Evolutionary conservation across 1,140 invertebrate genomes (phyloP).

Genomic region (Hormaphis cornu): DNA sequence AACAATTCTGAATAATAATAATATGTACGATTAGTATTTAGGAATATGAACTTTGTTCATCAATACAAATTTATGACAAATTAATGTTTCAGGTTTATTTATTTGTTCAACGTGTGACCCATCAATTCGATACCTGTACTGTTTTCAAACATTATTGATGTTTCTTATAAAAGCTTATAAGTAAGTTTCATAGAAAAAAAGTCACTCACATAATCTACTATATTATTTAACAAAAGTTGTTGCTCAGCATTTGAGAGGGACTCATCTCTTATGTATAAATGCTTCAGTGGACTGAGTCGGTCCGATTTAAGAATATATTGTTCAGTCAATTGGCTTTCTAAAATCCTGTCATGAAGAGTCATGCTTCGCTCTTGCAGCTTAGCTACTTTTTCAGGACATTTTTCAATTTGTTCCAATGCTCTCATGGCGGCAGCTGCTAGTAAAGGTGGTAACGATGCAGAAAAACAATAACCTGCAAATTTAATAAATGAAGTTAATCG

Average conservation of each 20-base stretch:
- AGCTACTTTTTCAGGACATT: constrained; percentile 53
- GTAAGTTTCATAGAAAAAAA: too few relatives aligned
- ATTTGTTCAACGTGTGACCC: too few relatives aligned
- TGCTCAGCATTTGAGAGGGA: constrained; percentile 38
- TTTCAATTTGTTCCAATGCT: constrained; percentile 65
- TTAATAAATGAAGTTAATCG: constrained; percentile 27
- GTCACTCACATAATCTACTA: constrained; percentile 32
- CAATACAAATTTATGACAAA: too few relatives aligned
- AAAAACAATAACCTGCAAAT: constrained; percentile 82
- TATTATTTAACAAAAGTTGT: constrained; percentile 17
- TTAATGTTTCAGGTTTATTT: too few relatives aligned
- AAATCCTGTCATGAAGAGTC: constrained; percentile 45
- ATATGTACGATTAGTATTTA: too few relatives aligned
- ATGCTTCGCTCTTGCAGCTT: constrained; percentile 49
- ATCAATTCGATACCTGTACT: too few relatives aligned
- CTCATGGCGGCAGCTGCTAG: constrained; percentile 74
- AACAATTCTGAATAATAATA: too few relatives aligned
- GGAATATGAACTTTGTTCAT: too few relatives aligned
- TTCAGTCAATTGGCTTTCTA: constrained; percentile 40
- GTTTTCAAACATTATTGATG: too few relatives aligned
- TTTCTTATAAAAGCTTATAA: too few relatives aligned
- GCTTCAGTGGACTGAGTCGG: constrained; percentile 65
- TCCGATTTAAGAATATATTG: constrained; percentile 51
- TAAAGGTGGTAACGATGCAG: constrained; percentile 88
- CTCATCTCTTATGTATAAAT: constrained; percentile 56